phyloP scores from a whole-genome alignment of 2,797 vertebrate genomes.

The Myioborus melanocephalus region DNA sequence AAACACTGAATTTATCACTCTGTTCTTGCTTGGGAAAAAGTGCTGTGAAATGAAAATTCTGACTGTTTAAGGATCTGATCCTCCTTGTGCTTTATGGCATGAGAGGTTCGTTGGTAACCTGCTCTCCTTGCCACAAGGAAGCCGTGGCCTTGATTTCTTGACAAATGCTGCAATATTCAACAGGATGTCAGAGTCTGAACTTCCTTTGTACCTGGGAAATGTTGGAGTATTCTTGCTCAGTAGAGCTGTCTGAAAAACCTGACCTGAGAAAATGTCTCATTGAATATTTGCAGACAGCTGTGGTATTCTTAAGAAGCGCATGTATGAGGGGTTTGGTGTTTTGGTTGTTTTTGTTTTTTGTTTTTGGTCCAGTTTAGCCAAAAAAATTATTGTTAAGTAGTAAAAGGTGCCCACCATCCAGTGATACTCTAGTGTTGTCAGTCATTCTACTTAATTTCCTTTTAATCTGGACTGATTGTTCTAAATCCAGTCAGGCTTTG shows the following conservation, averaged over 20 bases:
- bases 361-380: background rate
- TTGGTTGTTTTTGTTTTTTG: background rate
- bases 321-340: accelerated
- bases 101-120: background rate
- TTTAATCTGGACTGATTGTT: background rate
- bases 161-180: background rate
- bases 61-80: conserved; percentile 28
- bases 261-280: background rate
- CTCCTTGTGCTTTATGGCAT: conserved; percentile 16
- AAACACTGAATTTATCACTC: conserved; percentile 33
- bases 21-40: conserved; percentile 20
- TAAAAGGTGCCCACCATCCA: background rate
- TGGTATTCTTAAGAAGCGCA: background rate
- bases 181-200: background rate
- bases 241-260: background rate
- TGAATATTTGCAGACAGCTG: background rate
- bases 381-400: background rate
- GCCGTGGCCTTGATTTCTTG: background rate
- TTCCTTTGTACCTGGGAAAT: background rate
- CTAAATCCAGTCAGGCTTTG: background rate
- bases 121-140: conserved; percentile 39
- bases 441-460: background rate
- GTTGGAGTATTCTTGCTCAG: background rate
- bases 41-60: conserved; percentile 50
- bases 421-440: background rate